phyloP scores from a whole-genome alignment of 2,113 vertebrate species.

The Crotalus tigris region DNA sequence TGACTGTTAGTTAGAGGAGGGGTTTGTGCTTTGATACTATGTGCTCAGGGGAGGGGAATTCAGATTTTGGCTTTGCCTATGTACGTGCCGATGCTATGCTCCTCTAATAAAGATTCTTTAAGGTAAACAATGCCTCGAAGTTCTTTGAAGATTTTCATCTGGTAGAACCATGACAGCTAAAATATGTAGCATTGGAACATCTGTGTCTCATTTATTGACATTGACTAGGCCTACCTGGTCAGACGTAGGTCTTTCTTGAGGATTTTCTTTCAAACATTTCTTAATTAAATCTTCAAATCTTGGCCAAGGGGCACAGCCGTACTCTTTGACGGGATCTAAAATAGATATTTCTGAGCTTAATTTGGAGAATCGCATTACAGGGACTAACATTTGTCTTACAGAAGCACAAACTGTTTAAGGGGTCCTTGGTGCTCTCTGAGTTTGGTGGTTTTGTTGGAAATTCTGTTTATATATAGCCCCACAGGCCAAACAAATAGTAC shows the following conservation, averaged over 20 bases:
- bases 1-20: no score
- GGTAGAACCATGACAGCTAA: neutral
- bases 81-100: no score
- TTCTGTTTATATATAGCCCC: neutral
- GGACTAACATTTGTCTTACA: neutral
- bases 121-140: no score
- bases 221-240: slow-evolving; percentile 74
- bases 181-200: neutral
- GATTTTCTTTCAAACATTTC: slow-evolving; percentile 87
- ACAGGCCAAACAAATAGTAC: neutral
- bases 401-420: slow-evolving; percentile 11
- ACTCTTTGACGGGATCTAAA: slow-evolving; percentile 92
- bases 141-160: no score
- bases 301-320: slow-evolving; percentile 87
- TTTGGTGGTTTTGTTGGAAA: neutral
- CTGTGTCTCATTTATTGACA: neutral
- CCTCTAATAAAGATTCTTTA: no score
- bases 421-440: neutral
- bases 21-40: no score
- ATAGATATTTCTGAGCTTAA: slow-evolving; percentile 29
- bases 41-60: no score
- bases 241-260: slow-evolving; percentile 90
- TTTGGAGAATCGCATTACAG: neutral
- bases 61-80: accelerated
- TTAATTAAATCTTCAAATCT: slow-evolving; percentile 86